Conservation (phyloP, 2,113 vertebrate species). For the Elgaria multicarinata region DNA sequence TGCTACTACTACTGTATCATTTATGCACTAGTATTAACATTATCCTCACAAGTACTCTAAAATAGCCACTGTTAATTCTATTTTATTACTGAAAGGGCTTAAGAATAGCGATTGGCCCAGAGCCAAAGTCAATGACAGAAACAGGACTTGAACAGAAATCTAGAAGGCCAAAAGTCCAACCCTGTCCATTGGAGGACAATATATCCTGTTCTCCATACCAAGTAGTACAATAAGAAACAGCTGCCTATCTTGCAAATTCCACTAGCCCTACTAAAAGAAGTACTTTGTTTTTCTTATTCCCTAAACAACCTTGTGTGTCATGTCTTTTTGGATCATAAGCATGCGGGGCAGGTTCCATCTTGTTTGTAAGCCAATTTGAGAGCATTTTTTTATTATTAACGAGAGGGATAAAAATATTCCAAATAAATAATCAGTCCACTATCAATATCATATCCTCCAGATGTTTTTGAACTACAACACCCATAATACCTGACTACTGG, state of each 20-base stretch:
- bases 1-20: background rate
- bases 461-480: no score
- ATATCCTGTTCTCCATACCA: background rate
- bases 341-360: no score
- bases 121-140: background rate
- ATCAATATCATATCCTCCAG: no score
- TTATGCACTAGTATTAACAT: background rate
- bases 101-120: background rate
- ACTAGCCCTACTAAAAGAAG: no score
- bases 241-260: background rate
- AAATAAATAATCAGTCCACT: no score
- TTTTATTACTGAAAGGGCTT: background rate
- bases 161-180: background rate
- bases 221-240: background rate
- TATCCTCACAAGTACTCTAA: background rate
- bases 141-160: background rate
- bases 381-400: no score
- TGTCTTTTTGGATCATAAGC: no score
- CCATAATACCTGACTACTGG: no score
- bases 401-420: no score
- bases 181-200: background rate
- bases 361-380: no score
- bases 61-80: background rate
- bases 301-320: no score
- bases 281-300: no score